Conservation (phyloP, 2,797 vertebrate species). For the Premnoplex brunnescens region DNA sequence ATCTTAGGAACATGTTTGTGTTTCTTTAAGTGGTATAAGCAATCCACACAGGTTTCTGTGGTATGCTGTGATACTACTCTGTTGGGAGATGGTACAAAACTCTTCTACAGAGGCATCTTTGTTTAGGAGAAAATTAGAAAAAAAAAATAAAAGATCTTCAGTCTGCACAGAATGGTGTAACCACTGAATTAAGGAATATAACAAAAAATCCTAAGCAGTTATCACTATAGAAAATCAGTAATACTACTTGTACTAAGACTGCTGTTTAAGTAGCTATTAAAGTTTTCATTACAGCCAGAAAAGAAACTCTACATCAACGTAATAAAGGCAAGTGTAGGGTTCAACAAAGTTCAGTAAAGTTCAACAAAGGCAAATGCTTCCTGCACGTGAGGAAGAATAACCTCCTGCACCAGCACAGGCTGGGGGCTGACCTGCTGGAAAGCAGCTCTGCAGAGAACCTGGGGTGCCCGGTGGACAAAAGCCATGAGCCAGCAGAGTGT, state of each 20-base stretch:
- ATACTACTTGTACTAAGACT: neutral
- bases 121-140: neutral
- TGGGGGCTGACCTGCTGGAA: neutral
- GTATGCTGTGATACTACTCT: neutral
- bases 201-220: neutral
- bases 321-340: neutral
- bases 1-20: neutral
- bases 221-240: neutral
- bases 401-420: rapidly evolving
- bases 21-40: neutral
- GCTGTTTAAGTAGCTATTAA: neutral
- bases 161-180: neutral
- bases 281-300: neutral
- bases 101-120: neutral
- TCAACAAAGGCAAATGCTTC: neutral
- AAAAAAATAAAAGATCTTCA: neutral
- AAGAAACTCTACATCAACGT: neutral
- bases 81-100: neutral
- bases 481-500: neutral
- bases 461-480: neutral
- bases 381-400: neutral
- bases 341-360: neutral
- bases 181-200: neutral
- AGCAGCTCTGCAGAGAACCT: neutral
- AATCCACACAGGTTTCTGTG: neutral